phyloP scores from a whole-genome alignment of 1,140 invertebrate genomes.

The Spodoptera frugiperda region DNA sequence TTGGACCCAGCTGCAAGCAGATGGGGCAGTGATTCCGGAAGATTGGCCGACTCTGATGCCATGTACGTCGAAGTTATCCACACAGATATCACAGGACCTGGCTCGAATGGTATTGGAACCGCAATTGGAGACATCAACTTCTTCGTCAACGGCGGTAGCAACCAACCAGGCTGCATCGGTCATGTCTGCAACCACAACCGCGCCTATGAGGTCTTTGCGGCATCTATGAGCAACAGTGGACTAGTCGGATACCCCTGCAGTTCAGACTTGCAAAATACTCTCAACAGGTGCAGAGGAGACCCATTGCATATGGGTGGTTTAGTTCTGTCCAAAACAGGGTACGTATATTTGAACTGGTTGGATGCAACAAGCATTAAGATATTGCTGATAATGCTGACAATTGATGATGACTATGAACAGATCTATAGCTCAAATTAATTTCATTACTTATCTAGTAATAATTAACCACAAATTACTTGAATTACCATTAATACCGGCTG shows the following conservation, averaged over 20 bases:
- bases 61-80: slow-evolving; percentile 75
- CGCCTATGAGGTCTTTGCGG: slow-evolving; percentile 68
- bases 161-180: slow-evolving; percentile 90
- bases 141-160: slow-evolving; percentile 90
- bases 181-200: slow-evolving; percentile 69
- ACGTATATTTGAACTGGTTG: neutral
- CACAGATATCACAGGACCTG: slow-evolving; percentile 62
- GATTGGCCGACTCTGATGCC: slow-evolving; percentile 60
- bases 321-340: neutral
- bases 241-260: slow-evolving; percentile 61
- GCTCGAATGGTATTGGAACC: slow-evolving; percentile 60
- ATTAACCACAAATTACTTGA: no score
- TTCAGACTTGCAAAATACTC: slow-evolving; percentile 50
- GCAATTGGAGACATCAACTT: slow-evolving; percentile 88
- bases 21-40: slow-evolving; percentile 57
- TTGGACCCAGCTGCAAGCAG: slow-evolving; percentile 63
- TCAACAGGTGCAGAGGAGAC: slow-evolving; percentile 48
- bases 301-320: neutral
- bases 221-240: slow-evolving; percentile 52
- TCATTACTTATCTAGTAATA: no score
- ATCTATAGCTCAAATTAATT: no score
- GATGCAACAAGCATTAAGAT: neutral
- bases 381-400: neutral
- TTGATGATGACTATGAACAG: no score
- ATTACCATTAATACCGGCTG: no score